Conservation (phyloP, 2,797 vertebrate species). For the Gambelia wislizenii region DNA sequence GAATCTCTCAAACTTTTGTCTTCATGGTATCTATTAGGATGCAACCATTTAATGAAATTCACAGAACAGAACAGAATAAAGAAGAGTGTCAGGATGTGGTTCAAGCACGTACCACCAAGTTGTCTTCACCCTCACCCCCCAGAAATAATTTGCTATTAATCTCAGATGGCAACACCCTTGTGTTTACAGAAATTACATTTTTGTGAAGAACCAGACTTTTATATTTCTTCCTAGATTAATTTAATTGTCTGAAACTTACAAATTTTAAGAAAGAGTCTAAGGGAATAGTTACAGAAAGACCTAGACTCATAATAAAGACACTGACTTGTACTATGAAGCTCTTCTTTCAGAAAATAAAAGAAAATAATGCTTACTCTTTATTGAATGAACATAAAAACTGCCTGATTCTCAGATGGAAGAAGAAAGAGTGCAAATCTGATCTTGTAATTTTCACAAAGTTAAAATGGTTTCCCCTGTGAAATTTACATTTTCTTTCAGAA, state of each 20-base stretch:
- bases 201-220: not conserved
- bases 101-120: not conserved
- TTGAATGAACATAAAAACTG: not conserved
- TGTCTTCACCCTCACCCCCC: not conserved
- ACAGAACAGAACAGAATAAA: not conserved
- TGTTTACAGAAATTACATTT: not conserved
- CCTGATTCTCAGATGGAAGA: not conserved
- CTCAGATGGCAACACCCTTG: not conserved
- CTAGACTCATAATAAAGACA: not conserved
- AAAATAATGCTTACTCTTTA: not conserved
- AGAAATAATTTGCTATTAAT: not conserved
- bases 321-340: not conserved
- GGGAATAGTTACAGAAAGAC: not conserved
- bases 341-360: not conserved
- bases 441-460: rapidly evolving
- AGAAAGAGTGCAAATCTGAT: not conserved
- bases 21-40: not conserved
- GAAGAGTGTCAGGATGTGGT: not conserved
- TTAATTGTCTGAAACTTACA: constrained; percentile 28
- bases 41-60: not conserved
- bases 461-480: not conserved
- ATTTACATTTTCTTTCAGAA: not conserved
- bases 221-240: constrained; percentile 7
- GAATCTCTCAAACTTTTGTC: not conserved
- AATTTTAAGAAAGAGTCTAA: not conserved